Evolutionary conservation across 2,888 invertebrate species (phyloP), one percentile per base, ranked within the genome.

Genomic region (Choristoneura rosaceana): DNA sequence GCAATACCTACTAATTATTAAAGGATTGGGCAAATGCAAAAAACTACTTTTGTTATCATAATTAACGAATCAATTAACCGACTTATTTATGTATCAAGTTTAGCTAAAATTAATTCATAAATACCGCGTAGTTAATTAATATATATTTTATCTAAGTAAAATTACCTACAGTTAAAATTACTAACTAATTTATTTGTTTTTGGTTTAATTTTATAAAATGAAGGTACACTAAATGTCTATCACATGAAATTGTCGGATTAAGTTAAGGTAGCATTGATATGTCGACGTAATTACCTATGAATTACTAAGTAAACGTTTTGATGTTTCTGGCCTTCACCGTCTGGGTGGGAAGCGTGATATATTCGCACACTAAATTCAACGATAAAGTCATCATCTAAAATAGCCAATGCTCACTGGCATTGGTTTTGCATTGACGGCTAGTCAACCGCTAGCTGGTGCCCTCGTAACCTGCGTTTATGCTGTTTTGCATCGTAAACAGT

Each of bases 381-480:
- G 79, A 84, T 85, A 89, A 76, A 76, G 78, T 90, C 90, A 92
- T 89, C 87, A 87, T 87, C 90, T 91, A 84, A 91, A 91, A 90
- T 91, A 91, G 87, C 83, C 81, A 82, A 84, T 83, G 45, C 17
- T 68, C 58, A 65, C 50, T n/a, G 50, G 15, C 12, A 55, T 45
- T 7, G 47, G 62, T 47, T 5, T 12, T 66, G 64, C 64, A 65
- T 45, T 50, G 25, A 63, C 62, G 63, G 47, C 67, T 68, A 71
- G 71, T 71, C 68, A 47, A 55, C 33, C 47, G 41, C 63, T 60
- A 50, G 34, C 45, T 52, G 47, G 58, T 50, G 62, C 58, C 63
- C 68, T 63, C 67, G 71, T 71, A 68, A 71, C 50, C 58, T 63
- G 63, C 41, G 67, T 62, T 69, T 61, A 52, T 62, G 55, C 45